Percentiles rank a stretch among this genome's conserved stretches.
These are phyloP conservation scores for Mesorhabditis belari DNA, from an alignment of 2,888 invertebrate species.

Conservation along the genomic window DNA sequence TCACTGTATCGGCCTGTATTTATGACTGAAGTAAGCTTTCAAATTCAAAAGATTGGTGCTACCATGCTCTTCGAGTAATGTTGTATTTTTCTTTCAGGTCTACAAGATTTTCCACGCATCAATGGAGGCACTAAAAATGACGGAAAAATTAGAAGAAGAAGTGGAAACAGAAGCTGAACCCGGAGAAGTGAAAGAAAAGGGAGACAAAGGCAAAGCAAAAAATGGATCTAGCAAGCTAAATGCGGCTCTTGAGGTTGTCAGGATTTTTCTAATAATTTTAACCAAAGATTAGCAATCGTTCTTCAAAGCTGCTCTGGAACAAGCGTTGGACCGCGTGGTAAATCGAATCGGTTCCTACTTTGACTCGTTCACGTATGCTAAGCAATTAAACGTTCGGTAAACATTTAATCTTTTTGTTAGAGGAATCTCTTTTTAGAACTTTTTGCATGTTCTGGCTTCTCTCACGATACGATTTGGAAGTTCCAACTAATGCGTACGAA, in stretches of 20 bases:
- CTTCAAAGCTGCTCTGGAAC: constrained; percentile 28
- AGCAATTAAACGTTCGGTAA: constrained; percentile 62
- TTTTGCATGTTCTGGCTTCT: constrained; percentile 96
- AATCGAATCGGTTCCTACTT: constrained; percentile 69
- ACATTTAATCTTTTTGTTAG: neutral
- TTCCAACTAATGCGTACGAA: constrained; percentile 84
- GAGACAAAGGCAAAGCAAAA: too few species aligned
- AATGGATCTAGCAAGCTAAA: constrained; percentile 10
- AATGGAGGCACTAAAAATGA: too few species aligned
- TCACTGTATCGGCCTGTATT: constrained; percentile 70
- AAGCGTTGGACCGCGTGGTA: constrained; percentile 14
- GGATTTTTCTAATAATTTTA: too few species aligned
- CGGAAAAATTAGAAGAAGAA: too few species aligned
- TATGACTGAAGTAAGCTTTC: constrained; percentile 9
- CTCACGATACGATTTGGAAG: constrained; percentile 88
- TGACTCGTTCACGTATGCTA: neutral
- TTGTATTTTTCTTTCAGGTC: too few species aligned
- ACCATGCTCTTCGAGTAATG: too few species aligned
- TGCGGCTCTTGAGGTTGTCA: constrained; percentile 14
- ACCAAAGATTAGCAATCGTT: constrained; percentile 11
- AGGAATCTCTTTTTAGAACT: constrained; percentile 60
- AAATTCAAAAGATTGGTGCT: too few species aligned
- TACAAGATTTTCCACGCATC: too few species aligned
- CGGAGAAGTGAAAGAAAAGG: neutral
- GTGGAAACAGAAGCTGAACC: neutral